Base-by-base conservation (phyloP, 2,888 invertebrate species). In the Sinodicranocentrus sp. region DNA sequence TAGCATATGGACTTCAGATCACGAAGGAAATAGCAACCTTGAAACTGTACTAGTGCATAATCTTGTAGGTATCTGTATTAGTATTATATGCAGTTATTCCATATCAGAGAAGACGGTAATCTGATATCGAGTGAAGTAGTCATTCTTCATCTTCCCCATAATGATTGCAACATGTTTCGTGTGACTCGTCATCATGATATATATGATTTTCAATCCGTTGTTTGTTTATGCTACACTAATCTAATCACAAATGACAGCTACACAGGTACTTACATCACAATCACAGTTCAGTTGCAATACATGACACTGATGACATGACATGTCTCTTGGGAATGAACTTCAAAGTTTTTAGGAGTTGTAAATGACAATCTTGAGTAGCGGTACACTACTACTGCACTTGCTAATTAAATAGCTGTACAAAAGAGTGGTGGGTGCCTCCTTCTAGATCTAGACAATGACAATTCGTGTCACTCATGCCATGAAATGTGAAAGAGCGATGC, bases 41-140 rank as follows among this genome's bases (percentile, higher is more conserved):
- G 78, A 78, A 71, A 71, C 61, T 63, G 68, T 77, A 57, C 67
- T 44, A 75, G 17, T 17, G 68, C 52, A 67, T 57, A 76, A 76
- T 76, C 76, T 67, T 28, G 54, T n/a, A n/a, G n/a, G n/a, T 57
- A 67, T 77, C 48, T 43, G 59, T 59, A 77, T 75, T 63, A 44
- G 15, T 43, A 63, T 17, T 63, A 67, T 39, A 68, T 77, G 77
- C 77, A 77, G 68, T 77, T 68, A 77, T 77, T 68, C 33, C 59
- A 28, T 77, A 26, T 59, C 26, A 57, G 5, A 72, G 57, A 19
- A 28, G 23, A 17, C 28, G 28, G 73, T 59, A 77, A 77, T 68
- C 33, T 68, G 67, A 68, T 77, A 57, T 67, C 43, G 8, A 2
- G 21, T 63, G 25, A 44, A 28, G 6, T 13, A 57, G 6, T 57